Evolutionary conservation across 2,113 vertebrate genomes (phyloP).

Genomic region (Dicentrarchus labrax): DNA sequence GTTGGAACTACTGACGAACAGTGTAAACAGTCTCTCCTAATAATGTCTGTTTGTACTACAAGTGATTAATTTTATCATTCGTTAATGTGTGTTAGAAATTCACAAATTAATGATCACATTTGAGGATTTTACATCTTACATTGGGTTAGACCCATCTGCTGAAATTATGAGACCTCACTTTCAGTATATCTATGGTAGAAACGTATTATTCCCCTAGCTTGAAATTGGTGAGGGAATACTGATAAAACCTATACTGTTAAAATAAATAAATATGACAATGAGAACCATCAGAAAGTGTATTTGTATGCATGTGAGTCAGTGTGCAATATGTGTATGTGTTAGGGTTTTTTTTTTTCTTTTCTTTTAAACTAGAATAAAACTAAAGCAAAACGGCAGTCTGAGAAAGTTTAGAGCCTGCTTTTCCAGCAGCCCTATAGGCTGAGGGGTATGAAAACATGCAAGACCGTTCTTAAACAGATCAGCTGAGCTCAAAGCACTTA

Average conservation of each 20-base stretch:
- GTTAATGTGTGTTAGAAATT: neutral
- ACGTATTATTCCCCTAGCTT: neutral
- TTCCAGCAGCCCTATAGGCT: too few relatives aligned
- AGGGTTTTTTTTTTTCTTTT: too few relatives aligned
- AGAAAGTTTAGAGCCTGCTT: too few relatives aligned
- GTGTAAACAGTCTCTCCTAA: neutral
- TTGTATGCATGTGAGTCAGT: too few relatives aligned
- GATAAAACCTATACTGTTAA: neutral
- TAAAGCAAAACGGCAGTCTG: too few relatives aligned
- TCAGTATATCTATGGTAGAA: neutral
- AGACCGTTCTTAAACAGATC: too few relatives aligned
- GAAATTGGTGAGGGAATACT: neutral
- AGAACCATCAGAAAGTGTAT: too few relatives aligned
- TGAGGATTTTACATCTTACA: neutral
- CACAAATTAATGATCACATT: neutral
- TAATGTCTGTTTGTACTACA: neutral
- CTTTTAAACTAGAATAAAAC: too few relatives aligned
- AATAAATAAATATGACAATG: too few relatives aligned
- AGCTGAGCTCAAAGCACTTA: too few relatives aligned
- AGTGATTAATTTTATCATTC: neutral
- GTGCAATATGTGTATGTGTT: too few relatives aligned
- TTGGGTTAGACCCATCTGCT: neutral
- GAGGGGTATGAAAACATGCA: too few relatives aligned
- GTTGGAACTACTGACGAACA: neutral
- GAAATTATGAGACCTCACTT: neutral